These are phyloP conservation scores for Caligus rogercresseyi DNA, from an alignment of 1,140 invertebrate species.

Conservation along the genomic window DNA sequence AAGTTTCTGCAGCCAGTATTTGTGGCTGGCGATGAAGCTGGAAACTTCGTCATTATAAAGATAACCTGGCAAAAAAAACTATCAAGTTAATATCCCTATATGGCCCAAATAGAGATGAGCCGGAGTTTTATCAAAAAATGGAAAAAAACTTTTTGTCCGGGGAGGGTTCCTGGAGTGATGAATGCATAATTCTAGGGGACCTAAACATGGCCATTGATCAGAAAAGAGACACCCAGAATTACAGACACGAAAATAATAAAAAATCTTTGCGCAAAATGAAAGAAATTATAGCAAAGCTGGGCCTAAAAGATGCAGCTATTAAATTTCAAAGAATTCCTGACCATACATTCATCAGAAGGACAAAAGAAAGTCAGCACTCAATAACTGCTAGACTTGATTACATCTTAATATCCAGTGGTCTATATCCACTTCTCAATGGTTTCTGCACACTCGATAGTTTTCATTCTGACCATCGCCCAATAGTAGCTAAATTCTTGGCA, in stretches of 20 bases:
- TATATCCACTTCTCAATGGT: no score
- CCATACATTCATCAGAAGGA: neutral
- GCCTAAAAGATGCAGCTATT: neutral
- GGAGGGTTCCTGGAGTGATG: no score
- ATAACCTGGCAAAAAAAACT: neutral
- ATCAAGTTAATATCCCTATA: neutral
- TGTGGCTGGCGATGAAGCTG: neutral
- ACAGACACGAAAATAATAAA: neutral
- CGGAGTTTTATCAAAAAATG: neutral
- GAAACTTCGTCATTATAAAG: neutral
- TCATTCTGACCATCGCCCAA: neutral
- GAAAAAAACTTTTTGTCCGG: no score
- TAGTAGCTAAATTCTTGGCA: neutral
- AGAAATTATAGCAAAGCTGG: neutral
- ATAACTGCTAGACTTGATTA: neutral
- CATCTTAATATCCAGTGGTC: neutral
- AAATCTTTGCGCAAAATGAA: no score
- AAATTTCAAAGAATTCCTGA: neutral
- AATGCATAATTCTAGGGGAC: neutral
- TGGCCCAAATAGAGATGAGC: neutral
- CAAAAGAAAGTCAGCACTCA: neutral
- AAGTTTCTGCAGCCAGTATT: neutral
- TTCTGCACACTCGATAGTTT: no score
- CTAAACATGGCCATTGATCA: neutral
- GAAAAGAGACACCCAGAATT: neutral